phyloP scores from a whole-genome alignment of 2,888 invertebrate genomes.

The Drosophila conformis region DNA sequence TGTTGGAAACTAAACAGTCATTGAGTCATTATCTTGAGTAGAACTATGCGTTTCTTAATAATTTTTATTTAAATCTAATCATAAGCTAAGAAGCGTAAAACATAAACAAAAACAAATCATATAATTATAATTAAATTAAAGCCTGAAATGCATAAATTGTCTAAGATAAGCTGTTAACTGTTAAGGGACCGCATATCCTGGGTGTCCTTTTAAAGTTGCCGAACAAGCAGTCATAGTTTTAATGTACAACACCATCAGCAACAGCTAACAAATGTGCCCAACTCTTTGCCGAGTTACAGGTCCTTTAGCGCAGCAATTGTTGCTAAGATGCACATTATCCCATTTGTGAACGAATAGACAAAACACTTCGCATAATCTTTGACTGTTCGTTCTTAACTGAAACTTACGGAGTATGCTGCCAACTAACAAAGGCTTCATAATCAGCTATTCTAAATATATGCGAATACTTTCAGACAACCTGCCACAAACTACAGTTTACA shows the following conservation, averaged over 20 bases:
- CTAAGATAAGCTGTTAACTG: background rate
- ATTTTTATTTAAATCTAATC: background rate
- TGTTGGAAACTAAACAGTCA: background rate
- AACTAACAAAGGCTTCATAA: background rate
- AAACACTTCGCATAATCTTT: background rate
- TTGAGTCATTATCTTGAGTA: background rate
- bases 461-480: conserved; percentile 6
- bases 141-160: background rate
- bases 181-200: background rate
- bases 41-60: fast-evolving
- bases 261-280: too few relatives aligned
- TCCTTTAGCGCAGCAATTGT: background rate
- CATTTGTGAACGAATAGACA: background rate
- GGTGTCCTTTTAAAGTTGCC: background rate
- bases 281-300: background rate
- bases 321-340: background rate
- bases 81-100: too few relatives aligned
- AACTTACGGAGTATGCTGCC: background rate
- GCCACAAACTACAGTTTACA: background rate
- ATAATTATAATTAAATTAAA: background rate
- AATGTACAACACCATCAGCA: background rate
- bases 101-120: background rate
- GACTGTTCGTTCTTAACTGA: background rate
- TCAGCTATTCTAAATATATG: background rate
- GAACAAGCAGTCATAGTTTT: background rate